These are phyloP conservation scores for Tachystola acroxantha DNA, from an alignment of 2,888 invertebrate species.

Conservation along the genomic window DNA sequence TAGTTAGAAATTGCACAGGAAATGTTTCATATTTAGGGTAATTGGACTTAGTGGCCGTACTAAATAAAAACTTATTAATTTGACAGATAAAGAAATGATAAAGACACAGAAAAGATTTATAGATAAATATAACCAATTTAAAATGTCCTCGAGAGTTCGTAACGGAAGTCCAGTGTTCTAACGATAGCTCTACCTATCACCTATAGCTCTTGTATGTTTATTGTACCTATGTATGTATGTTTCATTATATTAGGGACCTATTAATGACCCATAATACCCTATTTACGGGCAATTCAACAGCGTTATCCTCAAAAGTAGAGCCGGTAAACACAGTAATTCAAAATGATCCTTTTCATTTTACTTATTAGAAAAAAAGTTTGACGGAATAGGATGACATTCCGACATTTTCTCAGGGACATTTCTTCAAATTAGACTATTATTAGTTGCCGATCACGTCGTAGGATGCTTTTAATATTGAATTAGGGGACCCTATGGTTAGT, in stretches of 20 bases:
- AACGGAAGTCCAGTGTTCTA: no score
- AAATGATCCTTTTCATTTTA: conserved; percentile 49
- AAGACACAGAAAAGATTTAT: no score
- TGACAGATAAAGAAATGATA: no score
- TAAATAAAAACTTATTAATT: no score
- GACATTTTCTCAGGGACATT: conserved; percentile 76
- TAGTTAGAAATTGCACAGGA: no score
- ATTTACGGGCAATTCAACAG: conserved; percentile 34
- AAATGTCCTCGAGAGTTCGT: no score
- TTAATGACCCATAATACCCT: conserved; percentile 10
- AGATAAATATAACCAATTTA: no score
- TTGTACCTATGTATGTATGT: background rate
- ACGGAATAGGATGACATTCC: conserved; percentile 69
- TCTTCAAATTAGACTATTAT: conserved; percentile 74
- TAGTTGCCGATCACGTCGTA: conserved; percentile 73
- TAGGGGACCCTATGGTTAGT: conserved; percentile 74
- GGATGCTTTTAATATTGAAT: conserved; percentile 79
- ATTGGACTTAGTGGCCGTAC: background rate
- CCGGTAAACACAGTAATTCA: conserved; percentile 51
- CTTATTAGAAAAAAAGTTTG: conserved; percentile 41
- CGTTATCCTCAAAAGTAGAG: conserved; percentile 38
- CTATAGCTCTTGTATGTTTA: no score
- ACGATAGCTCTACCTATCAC: no score
- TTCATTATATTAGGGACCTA: background rate
- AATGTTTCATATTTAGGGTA: no score